Evolutionary conservation across 53 echinoderm and acorn worm species (phyloP).

Genomic region (Holothuria leucospilota): DNA sequence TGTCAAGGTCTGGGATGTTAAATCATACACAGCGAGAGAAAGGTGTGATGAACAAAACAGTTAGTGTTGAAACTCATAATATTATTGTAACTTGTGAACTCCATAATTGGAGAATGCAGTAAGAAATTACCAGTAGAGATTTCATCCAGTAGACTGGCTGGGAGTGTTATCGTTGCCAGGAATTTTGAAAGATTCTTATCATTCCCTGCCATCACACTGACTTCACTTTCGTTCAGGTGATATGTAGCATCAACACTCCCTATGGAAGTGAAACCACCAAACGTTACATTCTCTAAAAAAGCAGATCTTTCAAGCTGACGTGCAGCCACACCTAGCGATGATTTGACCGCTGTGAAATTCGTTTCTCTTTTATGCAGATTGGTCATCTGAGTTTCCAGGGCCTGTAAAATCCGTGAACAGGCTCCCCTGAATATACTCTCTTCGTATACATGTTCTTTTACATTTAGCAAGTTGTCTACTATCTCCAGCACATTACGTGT

Average conservation of each 20-base stretch:
- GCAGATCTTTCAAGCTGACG: conserved; percentile 35
- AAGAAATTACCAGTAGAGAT: too few species aligned
- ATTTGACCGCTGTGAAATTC: conserved; percentile 67
- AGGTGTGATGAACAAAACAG: too few species aligned
- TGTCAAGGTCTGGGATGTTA: too few species aligned
- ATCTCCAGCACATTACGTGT: conserved; percentile 63
- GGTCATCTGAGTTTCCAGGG: conserved; percentile 77
- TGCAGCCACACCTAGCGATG: conserved; percentile 62
- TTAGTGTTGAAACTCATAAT: too few species aligned
- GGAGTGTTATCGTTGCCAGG: too few species aligned
- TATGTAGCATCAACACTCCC: not conserved
- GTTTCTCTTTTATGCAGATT: conserved; percentile 57
- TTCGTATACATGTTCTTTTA: conserved; percentile 53
- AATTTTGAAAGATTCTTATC: too few species aligned
- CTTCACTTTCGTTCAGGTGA: too few species aligned
- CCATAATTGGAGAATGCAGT: too few species aligned
- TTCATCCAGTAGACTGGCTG: too few species aligned
- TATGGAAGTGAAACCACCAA: conserved; percentile 21
- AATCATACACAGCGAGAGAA: too few species aligned
- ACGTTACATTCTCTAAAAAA: conserved; percentile 54
- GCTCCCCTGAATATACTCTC: conserved; percentile 54
- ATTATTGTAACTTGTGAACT: too few species aligned
- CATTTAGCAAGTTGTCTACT: conserved; percentile 75
- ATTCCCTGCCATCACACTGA: too few species aligned
- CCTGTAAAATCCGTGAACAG: conserved; percentile 66